Conservation (phyloP, 2,797 vertebrate species). For the Falco biarmicus region DNA sequence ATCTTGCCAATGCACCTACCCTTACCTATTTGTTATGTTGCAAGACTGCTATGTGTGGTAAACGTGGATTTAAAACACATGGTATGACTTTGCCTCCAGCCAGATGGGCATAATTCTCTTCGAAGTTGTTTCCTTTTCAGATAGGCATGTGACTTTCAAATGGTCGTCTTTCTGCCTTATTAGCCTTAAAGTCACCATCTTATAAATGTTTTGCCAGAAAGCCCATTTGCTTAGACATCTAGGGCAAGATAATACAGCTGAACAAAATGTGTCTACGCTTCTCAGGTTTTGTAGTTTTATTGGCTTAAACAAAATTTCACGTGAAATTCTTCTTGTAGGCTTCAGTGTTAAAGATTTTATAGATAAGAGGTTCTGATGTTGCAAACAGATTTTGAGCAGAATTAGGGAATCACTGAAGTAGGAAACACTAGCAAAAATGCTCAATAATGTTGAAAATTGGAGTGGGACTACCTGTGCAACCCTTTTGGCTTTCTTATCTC, state of each 20-base stretch:
- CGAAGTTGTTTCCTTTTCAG: not conserved
- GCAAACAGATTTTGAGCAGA: not conserved
- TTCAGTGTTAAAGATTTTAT: not conserved
- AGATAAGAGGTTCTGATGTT: not conserved
- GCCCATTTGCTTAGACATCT: not conserved
- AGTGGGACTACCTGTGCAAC: not conserved
- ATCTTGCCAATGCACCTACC: not conserved
- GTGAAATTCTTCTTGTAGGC: not conserved
- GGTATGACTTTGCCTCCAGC: not conserved
- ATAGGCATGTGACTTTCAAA: not conserved
- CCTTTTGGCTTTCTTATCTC: not conserved
- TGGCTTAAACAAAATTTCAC: not conserved
- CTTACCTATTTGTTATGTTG: not conserved
- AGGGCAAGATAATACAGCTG: not conserved
- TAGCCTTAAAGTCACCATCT: not conserved
- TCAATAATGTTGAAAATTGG: not conserved
- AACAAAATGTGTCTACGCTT: not conserved
- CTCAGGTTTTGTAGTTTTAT: not conserved
- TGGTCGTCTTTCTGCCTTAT: not conserved
- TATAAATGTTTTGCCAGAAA: not conserved
- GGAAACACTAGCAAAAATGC: not conserved
- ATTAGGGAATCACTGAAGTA: not conserved
- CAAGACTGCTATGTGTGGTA: not conserved
- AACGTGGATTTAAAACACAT: not conserved
- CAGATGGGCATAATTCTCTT: not conserved